Base-by-base conservation (phyloP, 1,140 invertebrate genomes). In the Drosophila tani region DNA sequence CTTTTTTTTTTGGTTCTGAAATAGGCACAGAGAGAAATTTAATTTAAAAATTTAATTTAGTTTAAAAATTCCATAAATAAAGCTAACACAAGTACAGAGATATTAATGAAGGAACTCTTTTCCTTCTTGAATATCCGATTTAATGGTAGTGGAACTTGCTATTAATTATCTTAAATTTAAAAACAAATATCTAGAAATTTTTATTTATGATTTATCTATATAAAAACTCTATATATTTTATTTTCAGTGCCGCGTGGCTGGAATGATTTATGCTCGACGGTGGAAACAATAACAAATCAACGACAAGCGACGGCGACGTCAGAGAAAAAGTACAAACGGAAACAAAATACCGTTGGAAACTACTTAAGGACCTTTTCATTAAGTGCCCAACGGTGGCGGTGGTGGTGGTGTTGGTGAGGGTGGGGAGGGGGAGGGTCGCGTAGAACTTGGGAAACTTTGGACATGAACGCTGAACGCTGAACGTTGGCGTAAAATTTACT, bases 341-440 rank as follows among this genome's bases (percentile, higher is more conserved):
- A 90, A 90, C 85, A 90, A 90, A 90, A 90, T 90, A 90, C 85
- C 85, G 85, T 90, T 90, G 82, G 85, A 90, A 90, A 90, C 85
- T 86, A 90, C 85, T 90, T 90, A 90, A 90, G 85, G 85, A 90
- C 85, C 85, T 90, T 90, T 90, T 90, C 85, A 90, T 90, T 90
- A 90, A 83, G 84, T 87, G 85, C 79, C 78, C 79, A 35, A 35
- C 32, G 32, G 32, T 11, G 65, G 21, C 73, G 57, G 55, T 24
- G 57, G 43, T 32, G 62, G 56, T 12, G 40, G 46, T 19, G 35
- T 59, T 51, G 58, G 56, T 12, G 51, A 17, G 17, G 50, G 70
- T 27, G 51, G 24, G 19, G 14, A 6, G 46, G 49, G 29, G 19
- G 14, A 6, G 46, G 49, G 29, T 17, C 3, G 35, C 12, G 32